A percentile compares a stretch with the other conserved stretches of the same genome.
Evolutionary conservation across 2,888 invertebrate genomes (phyloP).

Genomic region (Cryptocheilus praepositus): DNA sequence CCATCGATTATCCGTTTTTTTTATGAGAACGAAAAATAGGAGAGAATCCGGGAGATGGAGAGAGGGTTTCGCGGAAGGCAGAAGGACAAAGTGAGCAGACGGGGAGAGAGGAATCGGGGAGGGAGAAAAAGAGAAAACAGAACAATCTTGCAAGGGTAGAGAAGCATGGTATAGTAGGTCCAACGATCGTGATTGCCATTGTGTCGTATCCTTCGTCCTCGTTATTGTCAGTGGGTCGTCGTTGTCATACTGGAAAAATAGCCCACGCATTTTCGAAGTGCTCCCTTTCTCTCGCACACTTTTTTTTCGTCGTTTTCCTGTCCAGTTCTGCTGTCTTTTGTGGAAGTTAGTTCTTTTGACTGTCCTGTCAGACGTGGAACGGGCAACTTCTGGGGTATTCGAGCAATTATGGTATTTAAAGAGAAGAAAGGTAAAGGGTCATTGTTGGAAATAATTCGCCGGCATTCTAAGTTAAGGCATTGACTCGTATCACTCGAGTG

Average conservation of each 20-base stretch:
- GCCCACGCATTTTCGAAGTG: constrained; percentile 61
- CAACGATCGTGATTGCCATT: constrained; percentile 59
- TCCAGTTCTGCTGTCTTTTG: constrained; percentile 27
- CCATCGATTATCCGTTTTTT: no score
- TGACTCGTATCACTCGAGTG: no score
- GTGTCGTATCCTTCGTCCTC: constrained; percentile 51
- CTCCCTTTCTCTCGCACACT: constrained; percentile 6
- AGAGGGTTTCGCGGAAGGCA: constrained; percentile 16
- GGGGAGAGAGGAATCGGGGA: constrained; percentile 35
- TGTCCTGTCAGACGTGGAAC: constrained; percentile 17
- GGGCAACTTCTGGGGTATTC: not conserved
- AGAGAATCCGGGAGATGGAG: not conserved
- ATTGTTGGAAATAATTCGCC: no score
- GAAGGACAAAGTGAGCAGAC: constrained; percentile 30
- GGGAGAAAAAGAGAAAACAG: not conserved
- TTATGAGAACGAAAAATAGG: no score
- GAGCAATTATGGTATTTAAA: no score
- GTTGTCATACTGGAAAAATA: constrained; percentile 56
- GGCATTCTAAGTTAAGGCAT: no score
- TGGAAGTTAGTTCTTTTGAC: constrained; percentile 29
- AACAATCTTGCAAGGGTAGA: constrained; percentile 22
- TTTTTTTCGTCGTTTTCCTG: constrained; percentile 1
- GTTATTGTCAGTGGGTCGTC: constrained; percentile 33
- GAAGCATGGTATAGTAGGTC: constrained; percentile 56
- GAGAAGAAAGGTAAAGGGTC: no score